These are phyloP conservation scores for Ciconia boyciana DNA, from an alignment of 2,113 vertebrate species.

Conservation along the genomic window DNA sequence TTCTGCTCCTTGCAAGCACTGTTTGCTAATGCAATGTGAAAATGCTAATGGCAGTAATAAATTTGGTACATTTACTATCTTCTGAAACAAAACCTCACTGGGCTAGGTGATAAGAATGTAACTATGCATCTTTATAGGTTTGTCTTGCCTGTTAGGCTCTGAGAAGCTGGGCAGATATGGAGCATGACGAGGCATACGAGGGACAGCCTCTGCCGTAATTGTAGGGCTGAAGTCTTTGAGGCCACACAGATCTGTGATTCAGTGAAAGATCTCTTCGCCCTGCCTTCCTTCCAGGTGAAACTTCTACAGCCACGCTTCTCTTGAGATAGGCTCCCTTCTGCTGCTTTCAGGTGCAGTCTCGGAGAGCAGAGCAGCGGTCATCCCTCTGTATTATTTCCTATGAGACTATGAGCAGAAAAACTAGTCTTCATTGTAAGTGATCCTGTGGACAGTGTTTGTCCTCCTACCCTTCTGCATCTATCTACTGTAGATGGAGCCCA, in stretches of 20 bases:
- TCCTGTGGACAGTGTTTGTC: not conserved
- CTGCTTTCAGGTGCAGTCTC: not conserved
- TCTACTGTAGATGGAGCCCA: not conserved
- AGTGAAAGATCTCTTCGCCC: not conserved
- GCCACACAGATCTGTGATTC: not conserved
- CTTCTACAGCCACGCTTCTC: not conserved
- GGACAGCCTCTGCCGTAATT: not conserved
- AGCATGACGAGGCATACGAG: not conserved
- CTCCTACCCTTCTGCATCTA: not conserved
- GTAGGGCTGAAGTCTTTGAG: not conserved
- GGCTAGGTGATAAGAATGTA: not conserved
- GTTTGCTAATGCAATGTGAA: conserved; percentile 12
- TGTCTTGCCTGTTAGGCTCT: not conserved
- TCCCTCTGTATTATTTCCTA: not conserved
- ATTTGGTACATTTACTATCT: conserved; percentile 3
- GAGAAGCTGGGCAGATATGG: not conserved
- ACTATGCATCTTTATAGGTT: not conserved
- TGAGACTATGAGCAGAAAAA: not conserved
- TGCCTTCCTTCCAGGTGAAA: not conserved
- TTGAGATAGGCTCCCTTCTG: not conserved
- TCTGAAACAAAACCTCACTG: not conserved
- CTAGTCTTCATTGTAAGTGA: not conserved
- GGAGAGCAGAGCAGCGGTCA: not conserved
- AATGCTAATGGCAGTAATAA: conserved; percentile 31
- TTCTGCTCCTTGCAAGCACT: not conserved